phyloP scores from a whole-genome alignment of 2,797 vertebrate species.

The Linurgus olivaceus region DNA sequence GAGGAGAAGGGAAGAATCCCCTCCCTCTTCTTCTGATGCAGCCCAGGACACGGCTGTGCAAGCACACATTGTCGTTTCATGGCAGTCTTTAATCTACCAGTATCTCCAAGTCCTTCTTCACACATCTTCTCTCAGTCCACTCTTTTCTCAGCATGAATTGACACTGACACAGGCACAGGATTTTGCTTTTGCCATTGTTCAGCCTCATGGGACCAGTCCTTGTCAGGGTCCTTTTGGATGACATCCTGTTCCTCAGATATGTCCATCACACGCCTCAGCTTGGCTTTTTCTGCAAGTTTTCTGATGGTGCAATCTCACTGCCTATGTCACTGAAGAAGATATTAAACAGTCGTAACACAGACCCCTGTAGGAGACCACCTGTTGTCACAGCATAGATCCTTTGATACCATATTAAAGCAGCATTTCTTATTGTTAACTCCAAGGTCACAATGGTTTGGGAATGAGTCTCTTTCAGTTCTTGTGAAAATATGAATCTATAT shows the following conservation, averaged over 20 bases:
- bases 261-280: neutral
- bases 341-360: neutral
- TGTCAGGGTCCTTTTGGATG: neutral
- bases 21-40: neutral
- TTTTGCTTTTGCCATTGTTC: neutral
- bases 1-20: neutral
- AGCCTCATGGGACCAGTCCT: neutral
- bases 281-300: neutral
- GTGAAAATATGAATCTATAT: neutral
- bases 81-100: neutral
- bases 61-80: fast-evolving
- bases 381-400: neutral
- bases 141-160: too few species aligned
- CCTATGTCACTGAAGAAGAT: neutral
- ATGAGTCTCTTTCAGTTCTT: neutral
- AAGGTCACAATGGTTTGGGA: neutral
- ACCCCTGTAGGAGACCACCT: neutral
- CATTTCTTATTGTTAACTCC: neutral
- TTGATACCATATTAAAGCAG: neutral
- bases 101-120: neutral
- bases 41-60: fast-evolving
- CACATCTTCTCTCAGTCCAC: neutral
- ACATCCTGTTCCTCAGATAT: neutral
- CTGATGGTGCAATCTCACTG: neutral
- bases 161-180: neutral